A percentile compares a stretch with the other conserved stretches of the same genome.
Conservation (phyloP, 2,113 vertebrate genomes). For the Strigops habroptila region DNA sequence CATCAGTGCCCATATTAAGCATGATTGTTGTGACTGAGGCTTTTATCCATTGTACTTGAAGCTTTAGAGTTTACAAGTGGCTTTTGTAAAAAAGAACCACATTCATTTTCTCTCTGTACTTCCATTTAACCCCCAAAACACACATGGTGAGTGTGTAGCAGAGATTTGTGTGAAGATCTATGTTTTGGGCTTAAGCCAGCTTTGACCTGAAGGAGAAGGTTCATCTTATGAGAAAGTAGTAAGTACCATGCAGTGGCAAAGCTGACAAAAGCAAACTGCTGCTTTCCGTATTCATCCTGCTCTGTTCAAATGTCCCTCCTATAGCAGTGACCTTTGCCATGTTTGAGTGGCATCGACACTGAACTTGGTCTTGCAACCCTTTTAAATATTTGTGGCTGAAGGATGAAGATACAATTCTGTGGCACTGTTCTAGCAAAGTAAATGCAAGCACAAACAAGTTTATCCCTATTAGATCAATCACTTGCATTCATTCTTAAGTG, state of each 20-base stretch:
- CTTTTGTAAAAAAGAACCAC: neutral
- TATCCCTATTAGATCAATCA: neutral
- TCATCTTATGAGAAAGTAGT: neutral
- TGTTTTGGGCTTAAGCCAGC: neutral
- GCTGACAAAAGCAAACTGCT: neutral
- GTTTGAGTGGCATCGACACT: neutral
- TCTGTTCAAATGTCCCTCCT: neutral
- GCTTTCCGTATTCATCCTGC: neutral
- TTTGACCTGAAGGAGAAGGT: neutral
- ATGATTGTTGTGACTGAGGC: neutral
- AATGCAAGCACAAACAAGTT: neutral
- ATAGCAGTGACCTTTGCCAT: neutral
- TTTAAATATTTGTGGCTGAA: neutral
- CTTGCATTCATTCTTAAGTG: slow-evolving; percentile 7
- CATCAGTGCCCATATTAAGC: neutral
- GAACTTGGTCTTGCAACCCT: neutral
- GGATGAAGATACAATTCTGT: neutral
- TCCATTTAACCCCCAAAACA: neutral
- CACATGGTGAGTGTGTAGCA: neutral
- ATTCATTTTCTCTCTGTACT: neutral
- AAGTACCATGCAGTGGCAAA: neutral
- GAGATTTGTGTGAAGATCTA: neutral
- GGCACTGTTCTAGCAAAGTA: neutral
- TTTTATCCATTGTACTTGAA: neutral
- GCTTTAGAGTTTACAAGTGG: neutral